Conservation (phyloP, 2,888 invertebrate species). For the Andrena praecox region DNA sequence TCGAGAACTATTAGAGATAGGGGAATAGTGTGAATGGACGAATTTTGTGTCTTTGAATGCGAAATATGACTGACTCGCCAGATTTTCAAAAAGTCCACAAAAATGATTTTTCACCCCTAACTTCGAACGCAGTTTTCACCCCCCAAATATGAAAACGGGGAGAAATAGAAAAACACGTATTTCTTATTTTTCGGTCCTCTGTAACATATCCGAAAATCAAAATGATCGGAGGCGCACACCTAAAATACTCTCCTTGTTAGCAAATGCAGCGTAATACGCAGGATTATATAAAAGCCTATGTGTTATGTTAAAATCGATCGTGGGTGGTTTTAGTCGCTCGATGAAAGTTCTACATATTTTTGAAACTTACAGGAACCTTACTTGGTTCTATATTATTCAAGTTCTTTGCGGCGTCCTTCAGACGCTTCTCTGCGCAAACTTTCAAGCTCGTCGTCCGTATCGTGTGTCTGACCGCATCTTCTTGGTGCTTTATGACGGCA, state of each 20-base stretch:
- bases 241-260: not conserved
- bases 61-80: too few relatives aligned
- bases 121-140: too few relatives aligned
- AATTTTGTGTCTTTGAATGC: too few relatives aligned
- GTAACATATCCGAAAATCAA: too few relatives aligned
- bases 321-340: not conserved
- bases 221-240: too few relatives aligned
- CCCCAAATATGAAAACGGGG: too few relatives aligned
- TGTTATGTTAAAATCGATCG: not conserved
- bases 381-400: constrained; percentile 80
- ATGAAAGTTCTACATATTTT: constrained; percentile 18
- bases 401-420: constrained; percentile 73
- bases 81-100: too few relatives aligned
- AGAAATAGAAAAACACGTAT: too few relatives aligned
- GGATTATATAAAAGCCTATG: not conserved
- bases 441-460: constrained; percentile 91
- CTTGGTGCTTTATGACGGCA: constrained; percentile 89
- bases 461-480: constrained; percentile 87
- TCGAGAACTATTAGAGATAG: too few relatives aligned
- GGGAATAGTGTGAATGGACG: too few relatives aligned
- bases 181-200: too few relatives aligned
- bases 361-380: constrained; percentile 83
- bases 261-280: not conserved
- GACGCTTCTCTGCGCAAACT: constrained; percentile 81
- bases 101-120: too few relatives aligned